phyloP scores from a whole-genome alignment of 2,113 vertebrate species.

The Boulengeromyrus knoepffleri region DNA sequence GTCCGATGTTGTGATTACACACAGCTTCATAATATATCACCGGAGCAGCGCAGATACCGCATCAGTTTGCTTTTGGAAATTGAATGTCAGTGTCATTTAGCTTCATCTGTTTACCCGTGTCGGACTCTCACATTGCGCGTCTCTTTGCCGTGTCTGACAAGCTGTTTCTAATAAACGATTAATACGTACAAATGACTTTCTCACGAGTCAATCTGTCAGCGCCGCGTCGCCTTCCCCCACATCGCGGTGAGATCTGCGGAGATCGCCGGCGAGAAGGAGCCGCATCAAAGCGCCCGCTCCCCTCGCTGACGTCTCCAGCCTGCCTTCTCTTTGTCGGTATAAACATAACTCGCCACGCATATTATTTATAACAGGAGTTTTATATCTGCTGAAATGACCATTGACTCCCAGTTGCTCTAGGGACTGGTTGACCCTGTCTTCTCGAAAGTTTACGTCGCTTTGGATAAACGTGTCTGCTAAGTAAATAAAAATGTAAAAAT shows the following conservation, averaged over 20 bases:
- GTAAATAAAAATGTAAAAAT: neutral
- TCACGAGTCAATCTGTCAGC: neutral
- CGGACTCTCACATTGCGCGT: neutral
- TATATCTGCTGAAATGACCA: neutral
- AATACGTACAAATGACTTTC: slow-evolving; percentile 11
- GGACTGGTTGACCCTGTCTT: neutral
- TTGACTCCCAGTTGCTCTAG: neutral
- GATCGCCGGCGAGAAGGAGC: neutral
- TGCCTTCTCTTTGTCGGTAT: neutral
- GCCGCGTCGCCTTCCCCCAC: neutral
- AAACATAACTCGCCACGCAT: neutral
- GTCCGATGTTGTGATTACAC: neutral
- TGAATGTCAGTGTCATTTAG: slow-evolving; percentile 15
- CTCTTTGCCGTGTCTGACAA: slow-evolving; percentile 1
- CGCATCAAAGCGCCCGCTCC: neutral
- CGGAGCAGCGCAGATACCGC: neutral
- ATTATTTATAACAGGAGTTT: neutral
- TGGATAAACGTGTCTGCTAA: neutral
- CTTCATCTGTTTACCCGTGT: slow-evolving; percentile 12
- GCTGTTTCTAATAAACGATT: slow-evolving; percentile 14
- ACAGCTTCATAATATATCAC: neutral
- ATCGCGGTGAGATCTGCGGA: neutral
- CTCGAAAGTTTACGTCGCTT: neutral
- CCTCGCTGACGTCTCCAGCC: neutral
- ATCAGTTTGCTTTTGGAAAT: slow-evolving; percentile 10